phyloP scores from a whole-genome alignment of 2,113 vertebrate species.

The Callaeas wilsoni region DNA sequence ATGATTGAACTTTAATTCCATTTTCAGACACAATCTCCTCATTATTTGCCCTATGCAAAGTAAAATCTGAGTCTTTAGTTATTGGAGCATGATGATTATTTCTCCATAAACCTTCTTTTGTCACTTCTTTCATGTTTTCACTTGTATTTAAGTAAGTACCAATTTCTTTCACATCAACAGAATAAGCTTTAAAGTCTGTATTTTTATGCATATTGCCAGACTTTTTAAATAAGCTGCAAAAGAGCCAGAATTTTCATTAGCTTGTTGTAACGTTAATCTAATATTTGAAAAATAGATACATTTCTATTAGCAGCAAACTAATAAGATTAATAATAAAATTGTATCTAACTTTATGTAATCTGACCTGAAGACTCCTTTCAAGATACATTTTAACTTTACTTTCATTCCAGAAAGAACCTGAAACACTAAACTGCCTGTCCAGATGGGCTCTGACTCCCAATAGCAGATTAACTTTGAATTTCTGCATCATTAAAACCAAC shows the following conservation, averaged over 20 bases:
- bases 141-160: not conserved
- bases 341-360: not conserved
- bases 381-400: not conserved
- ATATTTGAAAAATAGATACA: not conserved
- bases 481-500: not conserved
- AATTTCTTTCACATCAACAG: slow-evolving; percentile 35
- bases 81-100: slow-evolving; percentile 44
- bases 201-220: slow-evolving; percentile 48
- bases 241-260: not conserved
- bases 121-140: slow-evolving; percentile 65
- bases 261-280: not conserved
- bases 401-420: not conserved
- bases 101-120: slow-evolving; percentile 59
- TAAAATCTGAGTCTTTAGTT: slow-evolving; percentile 58
- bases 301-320: not conserved
- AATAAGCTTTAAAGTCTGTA: slow-evolving; percentile 4
- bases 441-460: not conserved
- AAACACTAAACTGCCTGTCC: not conserved
- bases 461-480: not conserved
- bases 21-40: slow-evolving; percentile 60
- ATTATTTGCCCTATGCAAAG: slow-evolving; percentile 50
- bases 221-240: slow-evolving; percentile 82
- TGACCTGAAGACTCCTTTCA: not conserved
- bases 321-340: not conserved
- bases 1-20: slow-evolving; percentile 73